Conservation (phyloP, 2,888 invertebrate species). For the Celastrina argiolus region DNA sequence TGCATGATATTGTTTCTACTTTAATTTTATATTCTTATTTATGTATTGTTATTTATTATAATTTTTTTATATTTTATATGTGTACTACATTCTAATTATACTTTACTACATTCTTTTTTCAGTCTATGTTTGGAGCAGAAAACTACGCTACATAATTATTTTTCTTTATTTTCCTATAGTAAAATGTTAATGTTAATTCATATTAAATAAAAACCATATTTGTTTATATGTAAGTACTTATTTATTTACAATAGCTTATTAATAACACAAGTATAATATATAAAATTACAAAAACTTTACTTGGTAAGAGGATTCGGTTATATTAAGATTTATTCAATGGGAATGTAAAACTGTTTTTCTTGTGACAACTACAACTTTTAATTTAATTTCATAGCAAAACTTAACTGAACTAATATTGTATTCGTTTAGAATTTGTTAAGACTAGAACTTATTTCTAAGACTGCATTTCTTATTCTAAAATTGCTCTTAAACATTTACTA, state of each 20-base stretch:
- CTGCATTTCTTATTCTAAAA: not conserved
- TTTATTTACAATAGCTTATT: conserved; percentile 42
- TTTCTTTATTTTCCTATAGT: conserved; percentile 29
- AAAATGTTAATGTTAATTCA: conserved; percentile 6
- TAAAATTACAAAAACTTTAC: not conserved
- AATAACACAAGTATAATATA: conserved; percentile 49
- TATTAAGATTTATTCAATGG: too few species aligned
- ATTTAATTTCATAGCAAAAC: too few species aligned
- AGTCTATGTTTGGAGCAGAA: conserved; percentile 70
- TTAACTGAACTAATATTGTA: too few species aligned
- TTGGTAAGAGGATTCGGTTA: not conserved
- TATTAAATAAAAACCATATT: conserved; percentile 20
- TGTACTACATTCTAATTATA: conserved; percentile 26
- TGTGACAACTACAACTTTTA: too few species aligned
- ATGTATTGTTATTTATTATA: conserved; percentile 27
- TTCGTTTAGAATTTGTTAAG: too few species aligned
- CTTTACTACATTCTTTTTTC: conserved; percentile 50
- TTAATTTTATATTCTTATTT: conserved; percentile 26
- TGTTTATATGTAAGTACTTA: conserved; percentile 38
- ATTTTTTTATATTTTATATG: conserved; percentile 24
- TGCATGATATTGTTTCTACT: conserved; percentile 31
- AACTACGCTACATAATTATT: conserved; percentile 57
- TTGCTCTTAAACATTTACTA: not conserved
- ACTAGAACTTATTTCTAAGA: too few species aligned
- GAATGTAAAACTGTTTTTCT: too few species aligned